Base-by-base conservation (phyloP, 1,140 invertebrate genomes). In the Musca vetustissima region DNA sequence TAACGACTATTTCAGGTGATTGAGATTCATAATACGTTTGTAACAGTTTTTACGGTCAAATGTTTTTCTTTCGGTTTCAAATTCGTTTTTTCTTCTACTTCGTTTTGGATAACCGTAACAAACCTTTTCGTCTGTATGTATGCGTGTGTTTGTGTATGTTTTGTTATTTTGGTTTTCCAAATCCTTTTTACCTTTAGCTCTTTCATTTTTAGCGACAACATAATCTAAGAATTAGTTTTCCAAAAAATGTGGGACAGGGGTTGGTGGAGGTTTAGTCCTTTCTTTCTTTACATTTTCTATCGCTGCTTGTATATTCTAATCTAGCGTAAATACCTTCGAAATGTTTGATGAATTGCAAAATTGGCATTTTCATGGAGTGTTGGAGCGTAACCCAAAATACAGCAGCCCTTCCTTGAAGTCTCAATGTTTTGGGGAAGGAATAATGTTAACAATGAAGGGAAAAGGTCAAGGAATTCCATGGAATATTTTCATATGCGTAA, bases 311-410 rank as follows among this genome's bases (percentile, higher is more conserved):
- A 25, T 25, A 43, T 47, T 66, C 6, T 67, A 43, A 43, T 49
- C 28, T 55, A 28, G 14, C 25, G 21, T 15, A 11, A 65, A 21
- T 28, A 1, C 19, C 8, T 21, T 19, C 53, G 22, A 15, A 15
- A 28, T 69, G 67, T 48, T 64, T 69, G 68, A 66, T 69, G 68
- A 69, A 69, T 69, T 69, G 68, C 32, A 50, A 64, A 69, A 69
- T 69, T 69, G 68, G 25, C 61, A 69, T 66, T 66, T 69, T 69
- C 64, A 57, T 65, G 68, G 59, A 57, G 36, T 57, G 15, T 49
- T 69, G 25, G 47, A 28, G 57, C 28, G 28, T 11, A 61, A 2
- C 36, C 36, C 36, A 13, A 13, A 43, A 17, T n/a, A n/a, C n/a
- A n/a, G 7, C 24, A 6, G 24, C 50, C 15, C 17, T 6, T 47